A percentile compares a stretch with the other conserved stretches of the same genome.
These are phyloP conservation scores for Falco peregrinus DNA, from an alignment of 2,797 vertebrate species.

Conservation along the genomic window DNA sequence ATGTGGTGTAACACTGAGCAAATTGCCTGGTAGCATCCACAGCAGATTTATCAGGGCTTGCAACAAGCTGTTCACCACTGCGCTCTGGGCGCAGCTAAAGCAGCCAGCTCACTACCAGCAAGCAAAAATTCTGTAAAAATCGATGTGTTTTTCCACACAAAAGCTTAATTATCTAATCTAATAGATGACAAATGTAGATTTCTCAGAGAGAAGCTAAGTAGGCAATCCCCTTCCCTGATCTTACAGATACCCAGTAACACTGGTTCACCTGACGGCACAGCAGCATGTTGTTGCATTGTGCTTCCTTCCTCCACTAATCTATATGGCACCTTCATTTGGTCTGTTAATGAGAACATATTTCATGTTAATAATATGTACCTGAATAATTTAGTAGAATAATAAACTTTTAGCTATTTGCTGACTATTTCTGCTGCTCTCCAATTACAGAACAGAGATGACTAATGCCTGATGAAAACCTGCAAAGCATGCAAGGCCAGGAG, in stretches of 20 bases:
- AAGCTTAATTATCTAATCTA: background rate
- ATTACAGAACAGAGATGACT: background rate
- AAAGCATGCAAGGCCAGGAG: background rate
- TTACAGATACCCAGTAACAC: background rate
- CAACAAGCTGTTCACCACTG: background rate
- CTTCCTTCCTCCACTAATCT: background rate
- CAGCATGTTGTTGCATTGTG: background rate
- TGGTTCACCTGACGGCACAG: background rate
- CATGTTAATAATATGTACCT: background rate
- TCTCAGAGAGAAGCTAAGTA: background rate
- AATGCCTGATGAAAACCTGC: background rate
- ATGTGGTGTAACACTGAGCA: background rate
- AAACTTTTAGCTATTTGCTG: background rate
- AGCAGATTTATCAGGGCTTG: background rate
- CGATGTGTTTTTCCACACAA: background rate
- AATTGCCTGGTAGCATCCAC: background rate
- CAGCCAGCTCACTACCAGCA: background rate
- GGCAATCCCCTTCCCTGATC: background rate
- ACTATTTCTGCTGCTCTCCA: background rate
- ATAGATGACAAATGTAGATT: background rate
- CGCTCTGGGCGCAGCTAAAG: rapidly evolving
- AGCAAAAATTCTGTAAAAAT: background rate
- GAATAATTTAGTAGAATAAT: background rate
- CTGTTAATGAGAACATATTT: background rate
- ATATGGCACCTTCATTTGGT: background rate